Base-by-base conservation (phyloP, 2,113 vertebrate genomes). In the Prunella himalayana region DNA sequence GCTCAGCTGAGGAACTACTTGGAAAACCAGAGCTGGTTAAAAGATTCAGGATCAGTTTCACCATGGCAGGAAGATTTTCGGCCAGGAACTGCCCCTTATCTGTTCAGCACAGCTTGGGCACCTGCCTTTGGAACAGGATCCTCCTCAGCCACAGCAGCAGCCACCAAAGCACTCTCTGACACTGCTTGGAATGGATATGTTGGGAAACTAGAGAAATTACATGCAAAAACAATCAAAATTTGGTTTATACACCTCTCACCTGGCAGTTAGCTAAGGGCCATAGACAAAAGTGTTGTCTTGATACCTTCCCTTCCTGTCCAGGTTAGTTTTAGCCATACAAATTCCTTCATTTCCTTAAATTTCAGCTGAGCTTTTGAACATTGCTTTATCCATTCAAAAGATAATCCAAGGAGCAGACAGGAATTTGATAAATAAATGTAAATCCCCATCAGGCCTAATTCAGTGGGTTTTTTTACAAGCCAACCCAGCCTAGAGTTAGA, bases 131-230 rank as follows among this genome's bases (percentile, higher is more conserved):
- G 65, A 10, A 44, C 13, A 39, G 59, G 42, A 82, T 31, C 41
- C 37, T 35, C n/a, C 44, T 68, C 37, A 37, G 15, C 5, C 68
- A 35, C 28, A 39, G 8, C 59, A 64, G 89, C 59, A 78, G 37
- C 17, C 31, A 81, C 9, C 64, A 41, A 9, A 0, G 2, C 1
- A 23, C 33, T 16, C 53, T 33, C 31, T 8, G 41, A 31, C 18
- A 56, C 22, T 5, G 21, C 16, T 0, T 44, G 39, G 50, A 53
- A 83, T 1, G 4, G 60, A 7, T 17, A 7, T 10, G 5, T 4
- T 17, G 15, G 16, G n/a, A 49, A 66, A 76, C 18, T 8, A 3
- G 45, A 53, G 39, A 25, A 91, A 63, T 7, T 5, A 22, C 0
- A 9, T 7, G 13, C 20, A 35, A 45, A 39, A 65, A 64, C 4